Percentiles rank a stretch among this genome's conserved stretches.
Conservation (phyloP, 92 coral and sea anemone genomes). For the Galaxea fascicularis region DNA sequence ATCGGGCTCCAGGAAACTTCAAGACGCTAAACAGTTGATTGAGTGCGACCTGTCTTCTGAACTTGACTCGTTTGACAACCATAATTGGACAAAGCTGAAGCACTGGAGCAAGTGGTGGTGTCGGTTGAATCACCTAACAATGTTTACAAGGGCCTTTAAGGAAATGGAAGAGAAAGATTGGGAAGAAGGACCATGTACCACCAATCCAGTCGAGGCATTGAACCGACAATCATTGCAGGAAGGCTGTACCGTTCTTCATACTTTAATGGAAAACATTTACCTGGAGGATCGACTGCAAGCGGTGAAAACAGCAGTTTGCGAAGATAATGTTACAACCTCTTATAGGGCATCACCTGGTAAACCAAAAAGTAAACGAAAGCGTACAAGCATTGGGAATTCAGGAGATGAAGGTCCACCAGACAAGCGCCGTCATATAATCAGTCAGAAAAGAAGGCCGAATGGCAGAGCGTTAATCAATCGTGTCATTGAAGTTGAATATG, state of each 20-base stretch:
- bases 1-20: constrained; percentile 29
- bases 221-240: constrained; percentile 55
- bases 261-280: constrained; percentile 47
- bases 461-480: constrained; percentile 54
- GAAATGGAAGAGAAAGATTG: constrained; percentile 61
- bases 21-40: constrained; percentile 42
- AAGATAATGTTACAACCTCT: constrained; percentile 50
- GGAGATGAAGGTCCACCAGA: constrained; percentile 61
- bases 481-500: constrained; percentile 53
- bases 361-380: constrained; percentile 30
- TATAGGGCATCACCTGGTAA: constrained; percentile 47
- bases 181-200: constrained; percentile 60
- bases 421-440: constrained; percentile 33
- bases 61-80: constrained; percentile 26
- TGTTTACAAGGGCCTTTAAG: constrained; percentile 60
- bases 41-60: constrained; percentile 26
- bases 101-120: constrained; percentile 64
- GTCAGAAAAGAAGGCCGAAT: constrained; percentile 25
- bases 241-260: constrained; percentile 36
- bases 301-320: constrained; percentile 50
- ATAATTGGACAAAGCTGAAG: constrained; percentile 49
- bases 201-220: constrained; percentile 62
- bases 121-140: constrained; percentile 50
- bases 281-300: constrained; percentile 49
- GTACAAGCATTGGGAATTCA: constrained; percentile 29